phyloP scores from a whole-genome alignment of 2,888 invertebrate genomes.

The Tetropium fuscum region DNA sequence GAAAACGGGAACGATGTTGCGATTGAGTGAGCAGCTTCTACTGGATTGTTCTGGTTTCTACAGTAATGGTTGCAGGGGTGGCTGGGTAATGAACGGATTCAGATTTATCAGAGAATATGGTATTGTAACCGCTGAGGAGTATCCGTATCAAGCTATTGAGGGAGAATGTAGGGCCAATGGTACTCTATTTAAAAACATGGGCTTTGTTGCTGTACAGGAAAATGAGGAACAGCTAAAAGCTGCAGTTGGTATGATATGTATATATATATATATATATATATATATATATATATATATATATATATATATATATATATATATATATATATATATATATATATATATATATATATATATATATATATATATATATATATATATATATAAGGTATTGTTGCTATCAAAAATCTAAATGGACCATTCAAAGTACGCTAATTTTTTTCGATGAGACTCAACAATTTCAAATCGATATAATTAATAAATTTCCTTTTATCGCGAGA shows the following conservation, averaged over 20 bases:
- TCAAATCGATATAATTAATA: too few relatives aligned
- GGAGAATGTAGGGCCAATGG: constrained; percentile 14
- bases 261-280: too few relatives aligned
- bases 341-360: too few relatives aligned
- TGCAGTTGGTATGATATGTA: constrained; percentile 14
- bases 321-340: too few relatives aligned
- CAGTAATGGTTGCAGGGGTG: constrained; percentile 70
- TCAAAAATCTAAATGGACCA: too few relatives aligned
- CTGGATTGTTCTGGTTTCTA: constrained; percentile 67
- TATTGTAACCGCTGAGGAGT: constrained; percentile 68
- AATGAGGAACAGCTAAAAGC: not conserved
- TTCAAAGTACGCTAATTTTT: too few relatives aligned
- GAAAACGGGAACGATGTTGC: constrained; percentile 66
- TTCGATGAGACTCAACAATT: too few relatives aligned
- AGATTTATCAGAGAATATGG: constrained; percentile 67
- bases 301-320: too few relatives aligned
- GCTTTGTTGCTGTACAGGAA: constrained; percentile 34
- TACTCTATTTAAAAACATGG: constrained; percentile 30
- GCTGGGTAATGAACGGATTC: constrained; percentile 67
- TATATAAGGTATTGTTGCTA: too few relatives aligned
- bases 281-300: too few relatives aligned
- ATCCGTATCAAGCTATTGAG: constrained; percentile 67
- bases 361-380: too few relatives aligned
- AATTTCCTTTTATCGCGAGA: too few relatives aligned
- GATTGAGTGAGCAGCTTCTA: constrained; percentile 70